These are phyloP conservation scores for Melanerpes formicivorus DNA, from an alignment of 2,113 vertebrate genomes.

Conservation along the genomic window DNA sequence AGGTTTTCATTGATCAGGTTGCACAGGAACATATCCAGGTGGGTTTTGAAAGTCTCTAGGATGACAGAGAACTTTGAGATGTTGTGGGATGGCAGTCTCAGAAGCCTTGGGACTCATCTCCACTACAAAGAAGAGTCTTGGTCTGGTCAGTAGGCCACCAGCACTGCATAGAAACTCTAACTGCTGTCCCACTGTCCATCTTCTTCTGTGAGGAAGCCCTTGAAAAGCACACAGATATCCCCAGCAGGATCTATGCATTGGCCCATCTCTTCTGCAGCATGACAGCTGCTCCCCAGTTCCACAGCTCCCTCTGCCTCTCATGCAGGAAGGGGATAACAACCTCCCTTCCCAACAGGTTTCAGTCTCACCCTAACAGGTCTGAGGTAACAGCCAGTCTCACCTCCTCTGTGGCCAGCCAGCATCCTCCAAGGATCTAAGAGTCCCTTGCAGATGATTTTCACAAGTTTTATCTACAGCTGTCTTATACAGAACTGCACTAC, in stretches of 20 bases:
- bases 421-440: neutral
- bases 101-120: neutral
- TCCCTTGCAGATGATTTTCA: neutral
- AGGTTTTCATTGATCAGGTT: too few species aligned
- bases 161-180: neutral
- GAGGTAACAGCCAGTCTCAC: neutral
- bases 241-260: neutral
- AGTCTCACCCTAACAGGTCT: neutral
- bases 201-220: neutral
- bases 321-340: neutral
- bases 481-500: rapidly evolving
- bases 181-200: neutral
- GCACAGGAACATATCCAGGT: too few species aligned
- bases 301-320: neutral
- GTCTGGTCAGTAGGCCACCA: neutral
- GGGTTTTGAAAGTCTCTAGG: neutral
- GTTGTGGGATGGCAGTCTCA: neutral
- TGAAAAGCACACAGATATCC: rapidly evolving
- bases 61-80: neutral
- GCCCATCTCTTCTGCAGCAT: neutral
- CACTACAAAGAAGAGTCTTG: rapidly evolving
- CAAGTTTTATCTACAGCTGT: neutral
- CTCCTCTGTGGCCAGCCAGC: rapidly evolving
- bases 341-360: neutral
- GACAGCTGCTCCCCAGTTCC: rapidly evolving